A percentile compares a stretch with the other conserved stretches of the same genome.
These are phyloP conservation scores for Sphaeramia orbicularis DNA, from an alignment of 2,797 vertebrate species.

Conservation along the genomic window DNA sequence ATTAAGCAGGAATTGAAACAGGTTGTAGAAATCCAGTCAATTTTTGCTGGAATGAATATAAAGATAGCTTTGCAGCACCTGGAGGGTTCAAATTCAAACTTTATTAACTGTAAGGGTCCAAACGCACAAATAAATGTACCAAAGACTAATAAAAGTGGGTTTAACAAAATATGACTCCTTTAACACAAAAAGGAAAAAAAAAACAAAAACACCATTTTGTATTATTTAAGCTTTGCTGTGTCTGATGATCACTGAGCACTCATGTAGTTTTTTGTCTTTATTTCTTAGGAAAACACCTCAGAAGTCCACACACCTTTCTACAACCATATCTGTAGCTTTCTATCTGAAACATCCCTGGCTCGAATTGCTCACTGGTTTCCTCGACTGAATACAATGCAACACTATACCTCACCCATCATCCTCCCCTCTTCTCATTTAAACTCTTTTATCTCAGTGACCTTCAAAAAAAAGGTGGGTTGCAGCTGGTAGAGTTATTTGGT, in stretches of 20 bases:
- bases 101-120: no score
- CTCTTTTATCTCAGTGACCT: slow-evolving; percentile 61
- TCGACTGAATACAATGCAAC: slow-evolving; percentile 57
- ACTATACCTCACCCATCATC: slow-evolving; percentile 45
- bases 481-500: neutral
- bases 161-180: no score
- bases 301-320: slow-evolving; percentile 63
- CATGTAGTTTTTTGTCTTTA: slow-evolving; percentile 15
- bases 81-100: no score
- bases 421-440: slow-evolving; percentile 74
- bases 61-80: no score
- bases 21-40: no score
- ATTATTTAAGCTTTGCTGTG: neutral
- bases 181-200: no score
- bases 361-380: slow-evolving; percentile 72
- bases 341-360: slow-evolving; percentile 66
- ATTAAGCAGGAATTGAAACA: no score
- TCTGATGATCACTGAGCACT: neutral
- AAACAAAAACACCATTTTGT: neutral
- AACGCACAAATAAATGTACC: no score
- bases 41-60: no score
- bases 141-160: no score
- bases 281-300: slow-evolving; percentile 63
- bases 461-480: slow-evolving; percentile 67
- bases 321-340: slow-evolving; percentile 69